These are phyloP conservation scores for Perdix hodgsoniae DNA, from an alignment of 2,797 vertebrate species.

Conservation along the genomic window DNA sequence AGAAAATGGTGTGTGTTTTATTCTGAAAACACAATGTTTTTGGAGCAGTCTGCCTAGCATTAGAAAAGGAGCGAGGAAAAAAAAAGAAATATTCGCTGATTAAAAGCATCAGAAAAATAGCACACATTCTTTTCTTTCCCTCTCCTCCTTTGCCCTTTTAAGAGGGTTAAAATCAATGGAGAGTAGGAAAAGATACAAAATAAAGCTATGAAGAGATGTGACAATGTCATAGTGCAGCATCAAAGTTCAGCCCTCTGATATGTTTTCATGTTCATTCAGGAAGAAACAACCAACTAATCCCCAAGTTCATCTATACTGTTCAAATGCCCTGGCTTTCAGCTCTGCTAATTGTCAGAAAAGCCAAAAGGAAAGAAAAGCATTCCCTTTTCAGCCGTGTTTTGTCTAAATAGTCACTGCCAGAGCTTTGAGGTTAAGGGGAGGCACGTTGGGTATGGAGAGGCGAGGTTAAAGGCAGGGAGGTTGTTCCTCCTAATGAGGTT, in stretches of 20 bases:
- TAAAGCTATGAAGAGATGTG: constrained; percentile 8
- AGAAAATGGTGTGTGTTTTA: accelerated
- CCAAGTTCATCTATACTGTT: neutral
- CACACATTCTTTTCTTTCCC: neutral
- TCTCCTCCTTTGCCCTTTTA: neutral
- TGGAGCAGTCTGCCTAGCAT: neutral
- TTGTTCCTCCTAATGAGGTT: constrained; percentile 36
- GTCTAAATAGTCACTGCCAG: neutral
- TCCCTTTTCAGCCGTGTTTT: neutral
- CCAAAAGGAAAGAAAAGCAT: neutral
- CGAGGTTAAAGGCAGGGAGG: neutral
- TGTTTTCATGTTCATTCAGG: constrained; percentile 6
- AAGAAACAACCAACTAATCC: constrained; percentile 14
- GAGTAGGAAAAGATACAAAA: neutral
- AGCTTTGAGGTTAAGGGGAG: neutral
- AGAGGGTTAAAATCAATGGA: neutral
- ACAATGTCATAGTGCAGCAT: neutral
- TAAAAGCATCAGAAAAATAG: neutral
- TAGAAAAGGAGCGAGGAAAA: neutral
- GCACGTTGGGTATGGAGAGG: neutral
- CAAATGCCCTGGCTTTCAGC: neutral
- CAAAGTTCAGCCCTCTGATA: constrained; percentile 20
- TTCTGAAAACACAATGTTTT: neutral
- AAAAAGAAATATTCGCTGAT: neutral
- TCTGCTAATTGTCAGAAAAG: constrained; percentile 18